Evolutionary conservation across 2,888 invertebrate species (phyloP), one percentile per base, ranked within the genome.

Genomic region (Phlogophora meticulosa): DNA sequence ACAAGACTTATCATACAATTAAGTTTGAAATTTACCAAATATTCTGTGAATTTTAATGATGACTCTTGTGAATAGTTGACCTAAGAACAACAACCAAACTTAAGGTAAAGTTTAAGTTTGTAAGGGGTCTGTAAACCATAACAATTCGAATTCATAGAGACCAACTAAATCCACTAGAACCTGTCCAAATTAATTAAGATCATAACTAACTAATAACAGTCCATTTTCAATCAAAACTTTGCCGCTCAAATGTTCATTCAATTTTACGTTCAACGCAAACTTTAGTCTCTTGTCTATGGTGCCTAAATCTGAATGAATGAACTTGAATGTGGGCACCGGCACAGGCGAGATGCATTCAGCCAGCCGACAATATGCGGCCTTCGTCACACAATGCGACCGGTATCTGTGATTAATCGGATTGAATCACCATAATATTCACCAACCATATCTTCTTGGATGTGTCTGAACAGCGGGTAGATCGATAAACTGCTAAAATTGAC

Each of bases 321-420:
- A 67, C 68, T 76, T 76, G 46, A 72, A 76, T 76, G 76, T 74
- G 59, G 59, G 67, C 52, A 49, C 66, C n/a, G 63, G 59, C 72
- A 73, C 53, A 28, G 49, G 74, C 52, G 34, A 71, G 72, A 51
- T 72, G 76, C 76, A 76, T 77, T 72, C 68, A 77, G 77, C 58
- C 62, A 53, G 34, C 17, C 45, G 46, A 76, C 75, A 76, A 72
- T 76, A 43, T 68, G 66, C 68, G 77, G 67, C 77, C 66, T 56
- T 59, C 46, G 48, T 48, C 42, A 56, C 43, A 76, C 76, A 76
- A 76, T 76, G 76, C 58, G 59, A 34, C 45, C 77, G 67, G 68
- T 72, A 68, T 67, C 61, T 49, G 73, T 65, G 56, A 62, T 67
- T 77, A 76, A 76, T 76, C 77, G 56, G 77, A 77, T 76, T 72